Base-by-base conservation (phyloP, 2,113 vertebrate species). In the Forbesichthys agassizii region DNA sequence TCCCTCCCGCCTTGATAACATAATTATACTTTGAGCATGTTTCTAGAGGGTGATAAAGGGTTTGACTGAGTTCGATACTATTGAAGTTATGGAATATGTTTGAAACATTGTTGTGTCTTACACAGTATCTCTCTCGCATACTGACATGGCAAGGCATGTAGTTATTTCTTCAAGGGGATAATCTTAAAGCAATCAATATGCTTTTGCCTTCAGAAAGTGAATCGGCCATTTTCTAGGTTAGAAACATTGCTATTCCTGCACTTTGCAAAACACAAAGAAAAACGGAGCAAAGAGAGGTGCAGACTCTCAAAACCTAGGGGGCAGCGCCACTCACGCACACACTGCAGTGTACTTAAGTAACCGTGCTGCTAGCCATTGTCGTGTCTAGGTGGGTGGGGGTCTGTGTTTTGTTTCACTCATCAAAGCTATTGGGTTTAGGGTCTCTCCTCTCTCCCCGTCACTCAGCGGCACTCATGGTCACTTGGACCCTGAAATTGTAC, bases 381-480 rank as follows among this genome's bases (percentile, higher is more conserved):
- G 77, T 52, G 49, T 9, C 48, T 9, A 14, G 49, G 49, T 8
- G 49, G 49, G 49, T 55, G 72, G 82, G 78, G 58, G 77, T 88
- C 81, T 78, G 85, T 91, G 85, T 91, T 88, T 88, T 83, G 84
- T 88, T 82, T 92, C 88, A 93, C 66, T 89, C 84, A 93, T 87
- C 78, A 88, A 88, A 90, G 71, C 71, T 84, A 88, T 84, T 90
- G 85, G 61, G 81, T 88, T 76, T 82, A 84, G 80, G 72, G 68
- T 86, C 82, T 84, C 82, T 82, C 75, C 88, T 89, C 84, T 77
- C 68, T 70, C 79, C 78, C 83, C 61, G 63, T 91, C 90, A 88
- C 84, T 91, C 90, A 91, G 88, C 91, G 73, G 82, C 80, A 77
- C 85, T 91, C 93, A 91, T 53, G 86, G 87, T 82, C 86, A 83